Evolutionary conservation across 2,888 invertebrate species (phyloP).

Genomic region (Sthenelais limicola): DNA sequence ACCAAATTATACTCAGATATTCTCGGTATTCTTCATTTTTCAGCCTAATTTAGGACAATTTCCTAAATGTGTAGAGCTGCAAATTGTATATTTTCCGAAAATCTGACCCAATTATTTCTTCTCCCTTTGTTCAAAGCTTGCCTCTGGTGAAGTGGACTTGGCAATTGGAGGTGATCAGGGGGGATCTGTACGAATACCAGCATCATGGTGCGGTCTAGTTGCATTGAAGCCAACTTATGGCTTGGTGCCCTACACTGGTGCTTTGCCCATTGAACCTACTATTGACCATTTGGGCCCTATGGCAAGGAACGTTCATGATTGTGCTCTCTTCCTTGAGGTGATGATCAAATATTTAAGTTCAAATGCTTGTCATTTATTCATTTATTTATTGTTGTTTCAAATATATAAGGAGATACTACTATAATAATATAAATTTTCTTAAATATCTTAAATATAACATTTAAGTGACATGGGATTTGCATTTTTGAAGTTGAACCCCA

Average conservation of each 20-base stretch:
- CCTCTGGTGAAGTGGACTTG: slow-evolving; percentile 61
- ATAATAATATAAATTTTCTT: not conserved
- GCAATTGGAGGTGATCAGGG: slow-evolving; percentile 69
- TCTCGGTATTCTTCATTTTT: too few species aligned
- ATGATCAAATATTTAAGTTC: too few species aligned
- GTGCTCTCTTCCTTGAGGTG: slow-evolving; percentile 54
- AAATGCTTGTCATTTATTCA: not conserved
- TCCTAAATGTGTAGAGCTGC: too few species aligned
- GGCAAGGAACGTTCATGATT: slow-evolving; percentile 64
- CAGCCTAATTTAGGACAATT: too few species aligned
- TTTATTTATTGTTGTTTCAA: not conserved
- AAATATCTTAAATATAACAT: too few species aligned
- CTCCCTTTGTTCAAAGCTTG: too few species aligned
- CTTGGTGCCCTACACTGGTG: slow-evolving; percentile 68
- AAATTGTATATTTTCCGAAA: too few species aligned
- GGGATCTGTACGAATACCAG: slow-evolving; percentile 67
- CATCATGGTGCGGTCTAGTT: slow-evolving; percentile 65
- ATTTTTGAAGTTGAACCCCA: too few species aligned
- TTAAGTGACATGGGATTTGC: too few species aligned
- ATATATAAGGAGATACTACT: not conserved
- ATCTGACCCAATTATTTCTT: too few species aligned
- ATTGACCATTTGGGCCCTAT: slow-evolving; percentile 68
- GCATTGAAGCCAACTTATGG: slow-evolving; percentile 69
- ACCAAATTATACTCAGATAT: too few species aligned
- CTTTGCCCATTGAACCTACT: slow-evolving; percentile 57